Evolutionary conservation across 2,797 vertebrate genomes (phyloP).

Genomic region (Myripristis jacobus): DNA sequence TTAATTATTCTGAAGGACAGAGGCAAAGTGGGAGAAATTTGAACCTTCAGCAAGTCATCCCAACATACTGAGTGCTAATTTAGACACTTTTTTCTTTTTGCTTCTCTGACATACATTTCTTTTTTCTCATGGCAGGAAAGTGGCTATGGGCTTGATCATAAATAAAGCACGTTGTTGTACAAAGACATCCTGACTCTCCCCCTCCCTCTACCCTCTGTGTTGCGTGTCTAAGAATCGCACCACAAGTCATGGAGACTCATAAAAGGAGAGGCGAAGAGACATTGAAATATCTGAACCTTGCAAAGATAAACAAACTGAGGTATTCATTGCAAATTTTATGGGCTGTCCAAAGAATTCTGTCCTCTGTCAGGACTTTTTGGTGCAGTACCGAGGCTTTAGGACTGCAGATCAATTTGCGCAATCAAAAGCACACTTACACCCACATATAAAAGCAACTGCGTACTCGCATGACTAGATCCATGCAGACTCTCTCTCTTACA

Average conservation of each 20-base stretch:
- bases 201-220: constrained; percentile 57
- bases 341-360: constrained; percentile 83
- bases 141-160: constrained; percentile 38
- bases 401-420: constrained; percentile 78
- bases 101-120: constrained; percentile 63
- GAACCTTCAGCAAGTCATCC: constrained; percentile 66
- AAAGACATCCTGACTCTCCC: constrained; percentile 69
- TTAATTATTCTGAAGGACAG: constrained; percentile 80
- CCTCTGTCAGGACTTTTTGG: constrained; percentile 75
- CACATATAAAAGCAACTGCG: constrained; percentile 60
- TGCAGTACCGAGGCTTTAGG: constrained; percentile 63
- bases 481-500: constrained; percentile 20
- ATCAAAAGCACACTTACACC: constrained; percentile 64
- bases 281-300: constrained; percentile 85
- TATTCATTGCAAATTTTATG: constrained; percentile 86
- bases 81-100: constrained; percentile 49
- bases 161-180: constrained; percentile 71
- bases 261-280: constrained; percentile 84
- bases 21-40: constrained; percentile 65
- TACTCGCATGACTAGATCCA: constrained; percentile 26
- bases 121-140: constrained; percentile 52
- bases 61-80: constrained; percentile 48
- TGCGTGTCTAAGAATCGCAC: constrained; percentile 80
- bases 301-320: constrained; percentile 87
- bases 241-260: constrained; percentile 81